Conservation (phyloP, 2,797 vertebrate genomes). For the Vultur gryphus region DNA sequence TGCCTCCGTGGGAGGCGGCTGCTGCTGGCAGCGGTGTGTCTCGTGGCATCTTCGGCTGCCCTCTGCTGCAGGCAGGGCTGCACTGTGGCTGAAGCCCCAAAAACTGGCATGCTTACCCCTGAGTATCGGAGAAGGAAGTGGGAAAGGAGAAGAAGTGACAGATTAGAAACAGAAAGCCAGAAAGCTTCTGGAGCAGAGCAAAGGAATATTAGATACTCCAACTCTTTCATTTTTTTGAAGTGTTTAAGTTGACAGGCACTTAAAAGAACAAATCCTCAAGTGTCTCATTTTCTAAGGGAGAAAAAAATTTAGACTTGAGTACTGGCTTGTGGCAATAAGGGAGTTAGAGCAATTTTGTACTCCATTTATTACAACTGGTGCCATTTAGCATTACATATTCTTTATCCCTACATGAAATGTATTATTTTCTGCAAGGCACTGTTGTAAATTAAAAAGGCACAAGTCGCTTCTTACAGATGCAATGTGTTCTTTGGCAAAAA, state of each 20-base stretch:
- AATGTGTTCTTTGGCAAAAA: not conserved
- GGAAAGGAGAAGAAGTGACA: not conserved
- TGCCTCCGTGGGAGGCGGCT: fast-evolving
- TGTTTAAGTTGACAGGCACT: fast-evolving
- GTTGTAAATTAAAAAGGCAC: not conserved
- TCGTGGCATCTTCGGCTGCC: fast-evolving
- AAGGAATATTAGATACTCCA: not conserved
- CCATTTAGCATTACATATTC: not conserved
- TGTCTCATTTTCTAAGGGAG: not conserved
- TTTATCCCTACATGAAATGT: not conserved
- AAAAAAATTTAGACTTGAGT: not conserved
- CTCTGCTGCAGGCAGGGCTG: not conserved
- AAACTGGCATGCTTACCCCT: fast-evolving
- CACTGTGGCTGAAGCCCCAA: not conserved
- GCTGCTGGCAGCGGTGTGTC: not conserved
- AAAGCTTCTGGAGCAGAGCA: not conserved
- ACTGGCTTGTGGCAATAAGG: not conserved
- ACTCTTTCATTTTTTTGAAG: not conserved
- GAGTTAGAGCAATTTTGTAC: not conserved
- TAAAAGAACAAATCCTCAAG: not conserved
- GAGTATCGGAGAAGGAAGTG: not conserved
- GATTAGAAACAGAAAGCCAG: not conserved
- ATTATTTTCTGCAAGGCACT: not conserved
- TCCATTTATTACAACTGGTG: not conserved
- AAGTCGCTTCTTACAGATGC: not conserved